Evolutionary conservation across 1,140 invertebrate species (phyloP).

Genomic region (Polypedilum vanderplanki): DNA sequence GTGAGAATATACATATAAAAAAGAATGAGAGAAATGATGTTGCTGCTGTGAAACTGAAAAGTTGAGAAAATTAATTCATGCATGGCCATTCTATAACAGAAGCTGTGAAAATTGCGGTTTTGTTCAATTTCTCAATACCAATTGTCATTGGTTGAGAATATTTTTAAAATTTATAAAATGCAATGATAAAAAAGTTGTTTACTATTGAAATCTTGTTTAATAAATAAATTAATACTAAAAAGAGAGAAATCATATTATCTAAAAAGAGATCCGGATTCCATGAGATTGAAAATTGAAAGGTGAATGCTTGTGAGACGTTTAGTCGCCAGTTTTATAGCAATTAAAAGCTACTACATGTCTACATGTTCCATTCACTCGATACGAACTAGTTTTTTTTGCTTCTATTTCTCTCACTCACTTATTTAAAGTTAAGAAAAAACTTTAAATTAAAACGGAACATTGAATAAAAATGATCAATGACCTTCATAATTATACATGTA

Average conservation of each 20-base stretch:
- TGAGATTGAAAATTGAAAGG: constrained; percentile 4
- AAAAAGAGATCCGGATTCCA: constrained; percentile 21
- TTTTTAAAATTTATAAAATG: too few relatives aligned
- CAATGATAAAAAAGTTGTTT: too few relatives aligned
- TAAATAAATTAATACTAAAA: background rate
- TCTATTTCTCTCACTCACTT: background rate
- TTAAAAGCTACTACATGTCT: background rate
- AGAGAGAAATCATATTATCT: background rate
- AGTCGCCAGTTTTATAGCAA: constrained; percentile 8
- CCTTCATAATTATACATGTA: too few relatives aligned
- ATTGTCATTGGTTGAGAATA: background rate
- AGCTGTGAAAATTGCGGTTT: background rate
- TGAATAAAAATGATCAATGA: too few relatives aligned
- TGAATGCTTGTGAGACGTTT: background rate
- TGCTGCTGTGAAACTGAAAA: too few relatives aligned
- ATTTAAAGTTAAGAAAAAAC: background rate
- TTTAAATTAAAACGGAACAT: too few relatives aligned
- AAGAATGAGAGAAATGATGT: background rate
- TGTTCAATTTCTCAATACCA: background rate
- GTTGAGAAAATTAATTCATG: constrained; percentile 19
- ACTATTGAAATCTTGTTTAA: background rate
- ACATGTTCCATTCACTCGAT: background rate
- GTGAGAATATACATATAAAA: background rate
- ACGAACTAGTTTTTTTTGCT: background rate
- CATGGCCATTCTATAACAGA: background rate